Percentiles rank a stretch among this genome's conserved stretches.
Conservation (phyloP, 2,888 invertebrate genomes). For the Anticlea derivata region DNA sequence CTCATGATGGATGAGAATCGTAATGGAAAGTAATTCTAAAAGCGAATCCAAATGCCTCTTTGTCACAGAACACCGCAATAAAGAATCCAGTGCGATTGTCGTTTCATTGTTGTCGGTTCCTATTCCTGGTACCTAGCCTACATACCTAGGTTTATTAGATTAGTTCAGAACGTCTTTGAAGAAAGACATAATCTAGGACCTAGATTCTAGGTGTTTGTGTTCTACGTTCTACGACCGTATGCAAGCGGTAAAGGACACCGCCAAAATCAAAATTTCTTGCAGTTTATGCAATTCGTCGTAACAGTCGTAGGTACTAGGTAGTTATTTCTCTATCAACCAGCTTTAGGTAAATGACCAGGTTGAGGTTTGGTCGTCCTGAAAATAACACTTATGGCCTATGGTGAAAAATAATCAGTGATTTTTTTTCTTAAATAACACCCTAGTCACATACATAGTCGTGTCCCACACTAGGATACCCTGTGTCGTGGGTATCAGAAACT, state of each 20-base stretch:
- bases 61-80: constrained; percentile 2
- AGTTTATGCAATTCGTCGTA: no score
- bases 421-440: no score
- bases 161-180: background rate
- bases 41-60: constrained; percentile 21
- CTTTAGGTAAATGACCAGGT: no score
- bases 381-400: no score
- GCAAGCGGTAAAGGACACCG: no score
- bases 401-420: no score
- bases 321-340: no score
- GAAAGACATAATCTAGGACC: background rate
- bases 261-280: background rate
- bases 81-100: constrained; percentile 3
- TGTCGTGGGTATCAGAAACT: no score
- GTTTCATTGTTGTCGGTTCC: constrained; percentile 9
- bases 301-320: no score
- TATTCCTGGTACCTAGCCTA: constrained; percentile 6
- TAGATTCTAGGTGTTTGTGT: background rate
- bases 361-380: no score
- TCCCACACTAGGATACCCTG: no score
- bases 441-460: no score
- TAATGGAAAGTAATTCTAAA: constrained; percentile 35
- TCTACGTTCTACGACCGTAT: background rate
- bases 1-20: constrained; percentile 20
- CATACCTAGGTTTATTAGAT: background rate